Conservation (phyloP, 2,797 vertebrate species). For the Chloroceryle amazona region DNA sequence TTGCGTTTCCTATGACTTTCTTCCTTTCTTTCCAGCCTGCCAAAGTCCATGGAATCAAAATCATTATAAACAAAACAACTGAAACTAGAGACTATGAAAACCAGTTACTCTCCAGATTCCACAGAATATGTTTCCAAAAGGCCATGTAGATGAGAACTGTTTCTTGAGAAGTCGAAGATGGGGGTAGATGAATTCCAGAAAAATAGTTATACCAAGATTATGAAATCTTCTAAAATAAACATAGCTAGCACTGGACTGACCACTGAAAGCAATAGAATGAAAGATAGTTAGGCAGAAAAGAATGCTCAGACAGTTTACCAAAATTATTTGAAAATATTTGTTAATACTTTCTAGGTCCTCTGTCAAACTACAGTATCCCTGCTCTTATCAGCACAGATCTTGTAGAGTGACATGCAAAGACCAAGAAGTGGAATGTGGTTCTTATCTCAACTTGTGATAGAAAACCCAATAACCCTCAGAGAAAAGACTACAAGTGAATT, state of each 20-base stretch:
- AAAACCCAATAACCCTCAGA: constrained; percentile 33
- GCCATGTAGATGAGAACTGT: neutral
- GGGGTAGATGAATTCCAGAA: neutral
- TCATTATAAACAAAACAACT: constrained; percentile 22
- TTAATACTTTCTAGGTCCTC: neutral
- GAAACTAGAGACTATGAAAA: constrained; percentile 45
- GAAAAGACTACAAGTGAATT: constrained; percentile 32
- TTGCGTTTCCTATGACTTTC: neutral
- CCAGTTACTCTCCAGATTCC: neutral
- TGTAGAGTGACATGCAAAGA: neutral
- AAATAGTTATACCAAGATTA: neutral
- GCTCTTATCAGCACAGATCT: neutral
- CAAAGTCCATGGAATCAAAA: constrained; percentile 18
- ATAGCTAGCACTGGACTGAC: neutral
- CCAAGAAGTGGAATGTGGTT: constrained; percentile 14
- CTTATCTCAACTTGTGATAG: constrained; percentile 29
- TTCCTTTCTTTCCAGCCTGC: neutral
- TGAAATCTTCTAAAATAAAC: neutral
- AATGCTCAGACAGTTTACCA: neutral
- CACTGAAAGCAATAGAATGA: neutral
- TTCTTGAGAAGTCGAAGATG: constrained; percentile 4
- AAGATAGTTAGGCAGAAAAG: neutral
- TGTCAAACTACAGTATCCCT: neutral
- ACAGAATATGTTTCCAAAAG: neutral
- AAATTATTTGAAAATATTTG: neutral